Percentiles rank a stretch among this genome's conserved stretches.
phyloP scores from a whole-genome alignment of 2,888 invertebrate genomes.

The Lamproptera curius region DNA sequence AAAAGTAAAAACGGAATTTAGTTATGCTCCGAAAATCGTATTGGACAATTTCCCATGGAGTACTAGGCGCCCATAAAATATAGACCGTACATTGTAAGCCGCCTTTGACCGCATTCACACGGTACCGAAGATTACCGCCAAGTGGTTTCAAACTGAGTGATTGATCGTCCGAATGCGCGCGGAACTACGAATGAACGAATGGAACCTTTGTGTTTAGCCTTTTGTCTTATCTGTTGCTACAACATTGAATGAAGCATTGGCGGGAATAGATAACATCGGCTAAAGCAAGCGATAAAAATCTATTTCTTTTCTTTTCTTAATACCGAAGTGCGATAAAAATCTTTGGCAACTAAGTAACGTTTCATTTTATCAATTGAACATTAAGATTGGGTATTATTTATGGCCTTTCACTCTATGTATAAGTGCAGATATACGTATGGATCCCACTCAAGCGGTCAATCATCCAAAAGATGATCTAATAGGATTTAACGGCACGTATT shows the following conservation, averaged over 20 bases:
- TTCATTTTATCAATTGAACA: too few species aligned
- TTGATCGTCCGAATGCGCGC: conserved; percentile 60
- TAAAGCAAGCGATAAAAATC: not conserved
- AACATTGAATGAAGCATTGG: conserved; percentile 1
- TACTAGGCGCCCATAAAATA: conserved; percentile 54
- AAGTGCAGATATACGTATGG: not conserved
- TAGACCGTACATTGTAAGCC: conserved; percentile 43
- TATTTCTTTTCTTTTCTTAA: too few species aligned
- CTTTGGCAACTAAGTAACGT: too few species aligned
- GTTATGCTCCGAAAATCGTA: too few species aligned
- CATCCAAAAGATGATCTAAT: conserved; percentile 12
- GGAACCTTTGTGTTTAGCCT: conserved; percentile 45
- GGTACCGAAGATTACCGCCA: conserved; percentile 57
- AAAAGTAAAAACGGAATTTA: too few species aligned
- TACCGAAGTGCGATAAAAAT: too few species aligned
- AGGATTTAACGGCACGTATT: conserved; percentile 3
- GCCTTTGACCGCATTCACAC: conserved; percentile 71
- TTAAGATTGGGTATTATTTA: too few species aligned
- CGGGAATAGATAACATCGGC: conserved; percentile 3
- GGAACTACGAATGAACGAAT: conserved; percentile 41
- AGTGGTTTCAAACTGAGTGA: conserved; percentile 58
- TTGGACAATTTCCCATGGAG: conserved; percentile 47
- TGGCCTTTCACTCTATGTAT: too few species aligned
- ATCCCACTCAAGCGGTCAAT: conserved; percentile 11
- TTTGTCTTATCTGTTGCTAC: conserved; percentile 21